Evolutionary conservation across 2,888 invertebrate genomes (phyloP).

Genomic region (Hoplodrina ambigua): DNA sequence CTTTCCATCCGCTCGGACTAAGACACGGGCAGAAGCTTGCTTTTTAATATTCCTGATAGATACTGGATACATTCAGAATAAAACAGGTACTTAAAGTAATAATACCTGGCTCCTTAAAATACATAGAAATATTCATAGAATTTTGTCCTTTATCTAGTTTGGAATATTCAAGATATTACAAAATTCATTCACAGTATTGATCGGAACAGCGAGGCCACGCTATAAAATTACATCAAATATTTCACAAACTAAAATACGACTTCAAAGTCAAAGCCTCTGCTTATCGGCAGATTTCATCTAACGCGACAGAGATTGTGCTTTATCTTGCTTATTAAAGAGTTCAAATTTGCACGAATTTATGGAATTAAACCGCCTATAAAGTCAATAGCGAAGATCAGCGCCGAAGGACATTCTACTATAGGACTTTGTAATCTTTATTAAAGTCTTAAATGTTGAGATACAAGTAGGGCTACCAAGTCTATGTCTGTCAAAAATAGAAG

Average conservation of each 20-base stretch:
- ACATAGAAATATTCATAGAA: no score
- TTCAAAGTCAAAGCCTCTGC: slow-evolving; percentile 18
- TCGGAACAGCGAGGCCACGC: neutral
- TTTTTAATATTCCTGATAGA: no score
- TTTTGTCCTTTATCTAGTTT: no score
- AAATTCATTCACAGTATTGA: neutral
- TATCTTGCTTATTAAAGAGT: slow-evolving; percentile 3
- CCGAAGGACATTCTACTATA: slow-evolving; percentile 19
- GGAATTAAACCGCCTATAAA: slow-evolving; percentile 27
- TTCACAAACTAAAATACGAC: slow-evolving; percentile 11
- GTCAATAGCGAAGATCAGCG: slow-evolving; percentile 35
- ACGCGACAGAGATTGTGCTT: slow-evolving; percentile 3
- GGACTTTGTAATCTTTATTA: slow-evolving; percentile 38
- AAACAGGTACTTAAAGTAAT: no score
- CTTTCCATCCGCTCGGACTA: no score
- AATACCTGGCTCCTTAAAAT: no score
- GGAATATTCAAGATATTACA: no score
- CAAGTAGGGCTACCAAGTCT: no score
- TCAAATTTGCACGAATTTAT: slow-evolving; percentile 17
- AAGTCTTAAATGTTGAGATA: slow-evolving; percentile 12
- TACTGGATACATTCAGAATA: no score
- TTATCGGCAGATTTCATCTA: slow-evolving; percentile 8
- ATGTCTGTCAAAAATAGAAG: no score
- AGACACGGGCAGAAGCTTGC: no score
- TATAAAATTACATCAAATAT: slow-evolving; percentile 27